A percentile compares a stretch with the other conserved stretches of the same genome.
Evolutionary conservation across 1,140 invertebrate genomes (phyloP).

Genomic region (Heliconius hewitsoni): DNA sequence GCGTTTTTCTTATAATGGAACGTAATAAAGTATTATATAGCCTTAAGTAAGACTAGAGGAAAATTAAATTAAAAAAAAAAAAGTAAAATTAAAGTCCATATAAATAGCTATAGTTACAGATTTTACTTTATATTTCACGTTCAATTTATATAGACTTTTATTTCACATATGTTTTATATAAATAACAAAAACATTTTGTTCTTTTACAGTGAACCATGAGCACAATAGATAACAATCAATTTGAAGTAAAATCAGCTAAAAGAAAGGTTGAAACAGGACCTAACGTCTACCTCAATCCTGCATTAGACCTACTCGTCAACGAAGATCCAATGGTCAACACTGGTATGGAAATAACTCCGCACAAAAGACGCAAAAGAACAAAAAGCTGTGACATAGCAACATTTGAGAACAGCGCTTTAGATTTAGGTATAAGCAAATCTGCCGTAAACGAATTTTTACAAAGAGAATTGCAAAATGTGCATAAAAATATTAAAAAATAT

Average conservation of each 20-base stretch:
- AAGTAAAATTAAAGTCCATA: too few species aligned
- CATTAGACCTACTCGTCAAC: conserved; percentile 71
- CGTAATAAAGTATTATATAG: too few species aligned
- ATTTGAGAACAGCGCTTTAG: conserved; percentile 76
- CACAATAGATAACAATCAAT: conserved; percentile 75
- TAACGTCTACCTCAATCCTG: conserved; percentile 76
- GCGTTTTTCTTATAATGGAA: too few species aligned
- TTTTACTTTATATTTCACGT: too few species aligned
- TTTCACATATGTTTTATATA: too few species aligned
- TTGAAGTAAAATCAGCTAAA: conserved; percentile 72
- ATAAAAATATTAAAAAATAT: conserved; percentile 61
- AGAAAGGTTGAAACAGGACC: conserved; percentile 65
- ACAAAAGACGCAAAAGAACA: conserved; percentile 67
- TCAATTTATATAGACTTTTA: too few species aligned
- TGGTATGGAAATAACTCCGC: conserved; percentile 75
- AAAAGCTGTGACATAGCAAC: conserved; percentile 65
- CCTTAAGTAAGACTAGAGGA: too few species aligned
- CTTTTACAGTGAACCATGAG: conserved; percentile 63
- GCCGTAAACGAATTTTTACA: conserved; percentile 70
- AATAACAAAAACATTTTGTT: conserved; percentile 26
- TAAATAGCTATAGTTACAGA: too few species aligned
- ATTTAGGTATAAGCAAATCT: conserved; percentile 68
- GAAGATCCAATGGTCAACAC: conserved; percentile 79
- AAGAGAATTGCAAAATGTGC: conserved; percentile 74
- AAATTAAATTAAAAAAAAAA: too few species aligned